Percentiles rank a stretch among this genome's conserved stretches.
phyloP scores from a whole-genome alignment of 2,888 invertebrate genomes.

The Mimumesa dahlbomi region DNA sequence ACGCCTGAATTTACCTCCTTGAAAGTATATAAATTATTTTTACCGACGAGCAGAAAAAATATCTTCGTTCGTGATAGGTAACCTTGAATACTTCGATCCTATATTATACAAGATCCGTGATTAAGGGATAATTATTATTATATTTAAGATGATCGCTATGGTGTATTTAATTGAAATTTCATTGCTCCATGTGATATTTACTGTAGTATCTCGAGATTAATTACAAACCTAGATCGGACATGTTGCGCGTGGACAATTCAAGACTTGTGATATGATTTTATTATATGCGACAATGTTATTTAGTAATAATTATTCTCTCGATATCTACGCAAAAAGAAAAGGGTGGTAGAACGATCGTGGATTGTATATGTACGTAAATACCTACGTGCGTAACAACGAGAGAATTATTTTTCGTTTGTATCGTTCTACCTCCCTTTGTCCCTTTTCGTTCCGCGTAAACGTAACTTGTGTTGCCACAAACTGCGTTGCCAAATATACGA shows the following conservation, averaged over 20 bases:
- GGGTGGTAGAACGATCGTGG: background rate
- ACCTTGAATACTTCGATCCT: background rate
- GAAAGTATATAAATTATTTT: constrained; percentile 50
- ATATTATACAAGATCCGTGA: background rate
- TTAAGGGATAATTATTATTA: background rate
- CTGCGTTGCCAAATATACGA: constrained; percentile 10
- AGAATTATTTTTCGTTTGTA: too few relatives aligned
- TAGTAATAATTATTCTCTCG: constrained; percentile 26
- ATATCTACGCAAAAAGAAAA: background rate
- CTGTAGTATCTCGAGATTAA: constrained; percentile 57
- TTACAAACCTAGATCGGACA: constrained; percentile 37
- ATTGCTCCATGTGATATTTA: constrained; percentile 68
- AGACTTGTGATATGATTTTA: constrained; percentile 63
- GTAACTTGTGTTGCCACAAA: constrained; percentile 4
- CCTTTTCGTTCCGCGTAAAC: background rate
- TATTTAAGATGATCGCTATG: constrained; percentile 22
- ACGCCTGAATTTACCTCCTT: constrained; percentile 69
- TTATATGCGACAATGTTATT: constrained; percentile 38
- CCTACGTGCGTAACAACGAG: background rate
- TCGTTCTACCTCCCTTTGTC: background rate
- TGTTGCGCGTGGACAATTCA: constrained; percentile 43
- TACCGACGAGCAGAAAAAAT: constrained; percentile 14
- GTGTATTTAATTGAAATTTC: constrained; percentile 56
- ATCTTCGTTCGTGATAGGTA: constrained; percentile 2
- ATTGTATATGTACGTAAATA: background rate